Conservation (phyloP, 2,113 vertebrate species). For the Damaliscus lunatus region DNA sequence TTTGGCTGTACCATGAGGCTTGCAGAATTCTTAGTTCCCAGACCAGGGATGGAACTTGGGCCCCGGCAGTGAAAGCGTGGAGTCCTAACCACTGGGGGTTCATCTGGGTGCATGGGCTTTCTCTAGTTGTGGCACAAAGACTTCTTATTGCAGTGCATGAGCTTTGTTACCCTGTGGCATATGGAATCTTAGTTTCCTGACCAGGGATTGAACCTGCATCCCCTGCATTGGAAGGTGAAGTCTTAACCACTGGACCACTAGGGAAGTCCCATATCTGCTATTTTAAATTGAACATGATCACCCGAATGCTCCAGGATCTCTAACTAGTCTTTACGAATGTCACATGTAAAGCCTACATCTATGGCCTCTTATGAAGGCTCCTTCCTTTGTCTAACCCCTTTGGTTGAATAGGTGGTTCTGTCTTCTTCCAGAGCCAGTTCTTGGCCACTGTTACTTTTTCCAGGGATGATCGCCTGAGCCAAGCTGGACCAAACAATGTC, state of each 20-base stretch:
- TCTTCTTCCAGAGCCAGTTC: not conserved
- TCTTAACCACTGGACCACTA: not conserved
- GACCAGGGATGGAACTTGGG: not conserved
- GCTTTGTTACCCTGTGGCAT: not conserved
- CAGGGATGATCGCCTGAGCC: not conserved
- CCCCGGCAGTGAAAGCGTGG: rapidly evolving
- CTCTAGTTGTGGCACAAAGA: not conserved
- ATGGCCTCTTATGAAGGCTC: not conserved
- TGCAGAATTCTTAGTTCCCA: not conserved
- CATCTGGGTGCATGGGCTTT: not conserved
- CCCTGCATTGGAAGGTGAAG: not conserved
- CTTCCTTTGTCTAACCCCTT: not conserved
- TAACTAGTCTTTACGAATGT: not conserved
- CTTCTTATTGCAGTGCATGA: not conserved
- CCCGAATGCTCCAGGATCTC: not conserved
- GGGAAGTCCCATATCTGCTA: not conserved
- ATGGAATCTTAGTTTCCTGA: not conserved
- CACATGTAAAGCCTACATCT: not conserved
- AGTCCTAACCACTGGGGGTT: not conserved
- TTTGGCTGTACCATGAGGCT: not conserved
- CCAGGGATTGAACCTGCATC: not conserved
- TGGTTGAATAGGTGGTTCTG: not conserved
- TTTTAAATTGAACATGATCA: not conserved
- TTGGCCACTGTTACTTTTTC: not conserved
- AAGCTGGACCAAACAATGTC: not conserved